phyloP scores from a whole-genome alignment of 2,888 invertebrate species.

The Chrysolina haemoptera region DNA sequence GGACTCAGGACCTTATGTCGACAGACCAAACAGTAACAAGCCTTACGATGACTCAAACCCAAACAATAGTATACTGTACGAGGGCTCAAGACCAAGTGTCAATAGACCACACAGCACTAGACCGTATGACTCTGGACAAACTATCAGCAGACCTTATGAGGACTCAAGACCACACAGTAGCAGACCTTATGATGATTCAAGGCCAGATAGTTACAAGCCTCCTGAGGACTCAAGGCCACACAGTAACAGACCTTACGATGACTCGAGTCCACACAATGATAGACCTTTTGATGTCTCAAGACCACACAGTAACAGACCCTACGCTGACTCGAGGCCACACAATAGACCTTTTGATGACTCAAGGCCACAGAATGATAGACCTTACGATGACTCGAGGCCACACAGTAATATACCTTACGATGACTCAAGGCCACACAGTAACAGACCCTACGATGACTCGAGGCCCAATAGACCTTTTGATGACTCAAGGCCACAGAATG shows the following conservation, averaged over 20 bases:
- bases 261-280: neutral
- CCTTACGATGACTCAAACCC: neutral
- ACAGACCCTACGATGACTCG: neutral
- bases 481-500: neutral
- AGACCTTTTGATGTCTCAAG: neutral
- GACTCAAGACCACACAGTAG: neutral
- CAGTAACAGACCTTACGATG: neutral
- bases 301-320: neutral
- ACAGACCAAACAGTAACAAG: neutral
- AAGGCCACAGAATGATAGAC: too few relatives aligned
- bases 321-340: neutral
- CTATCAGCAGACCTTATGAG: slow-evolving; percentile 1
- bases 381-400: neutral
- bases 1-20: neutral
- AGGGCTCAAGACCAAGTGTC: too few relatives aligned
- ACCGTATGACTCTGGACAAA: too few relatives aligned
- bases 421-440: neutral
- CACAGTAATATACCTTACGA: neutral
- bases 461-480: neutral
- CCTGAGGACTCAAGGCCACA: too few relatives aligned
- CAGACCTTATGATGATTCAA: too few relatives aligned
- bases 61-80: too few relatives aligned
- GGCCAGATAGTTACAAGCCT: too few relatives aligned
- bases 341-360: neutral
- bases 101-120: too few relatives aligned